phyloP scores from a whole-genome alignment of 2,797 vertebrate species.

The Varecia variegata region DNA sequence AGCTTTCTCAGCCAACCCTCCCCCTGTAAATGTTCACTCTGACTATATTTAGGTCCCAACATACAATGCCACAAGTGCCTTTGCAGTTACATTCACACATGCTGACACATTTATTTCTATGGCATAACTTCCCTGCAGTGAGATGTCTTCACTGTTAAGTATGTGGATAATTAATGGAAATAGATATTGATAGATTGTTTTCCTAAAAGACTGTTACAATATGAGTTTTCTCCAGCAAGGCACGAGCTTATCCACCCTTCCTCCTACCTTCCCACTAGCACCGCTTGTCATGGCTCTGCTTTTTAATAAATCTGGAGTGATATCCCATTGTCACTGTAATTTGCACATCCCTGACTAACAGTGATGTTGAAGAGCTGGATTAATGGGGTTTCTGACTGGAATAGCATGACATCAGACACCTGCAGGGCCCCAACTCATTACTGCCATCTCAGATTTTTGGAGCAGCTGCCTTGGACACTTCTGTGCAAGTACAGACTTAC shows the following conservation, averaged over 20 bases:
- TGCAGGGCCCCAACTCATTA: rapidly evolving
- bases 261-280: background rate
- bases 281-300: background rate
- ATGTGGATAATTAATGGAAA: background rate
- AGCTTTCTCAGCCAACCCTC: background rate
- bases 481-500: rapidly evolving
- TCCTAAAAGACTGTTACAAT: background rate
- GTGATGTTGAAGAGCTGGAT: background rate
- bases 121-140: background rate
- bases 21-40: background rate
- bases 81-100: rapidly evolving
- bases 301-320: background rate
- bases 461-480: background rate
- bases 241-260: rapidly evolving
- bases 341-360: background rate
- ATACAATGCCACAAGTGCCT: background rate
- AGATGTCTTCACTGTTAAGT: background rate
- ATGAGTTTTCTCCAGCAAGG: background rate
- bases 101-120: background rate
- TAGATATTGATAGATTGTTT: background rate
- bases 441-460: background rate
- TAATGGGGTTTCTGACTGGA: background rate
- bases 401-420: background rate
- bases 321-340: background rate
- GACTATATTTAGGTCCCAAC: background rate